A percentile compares a stretch with the other conserved stretches of the same genome.
phyloP scores from a whole-genome alignment of 1,140 invertebrate species.

The Scaptodrosophila lebanonensis region DNA sequence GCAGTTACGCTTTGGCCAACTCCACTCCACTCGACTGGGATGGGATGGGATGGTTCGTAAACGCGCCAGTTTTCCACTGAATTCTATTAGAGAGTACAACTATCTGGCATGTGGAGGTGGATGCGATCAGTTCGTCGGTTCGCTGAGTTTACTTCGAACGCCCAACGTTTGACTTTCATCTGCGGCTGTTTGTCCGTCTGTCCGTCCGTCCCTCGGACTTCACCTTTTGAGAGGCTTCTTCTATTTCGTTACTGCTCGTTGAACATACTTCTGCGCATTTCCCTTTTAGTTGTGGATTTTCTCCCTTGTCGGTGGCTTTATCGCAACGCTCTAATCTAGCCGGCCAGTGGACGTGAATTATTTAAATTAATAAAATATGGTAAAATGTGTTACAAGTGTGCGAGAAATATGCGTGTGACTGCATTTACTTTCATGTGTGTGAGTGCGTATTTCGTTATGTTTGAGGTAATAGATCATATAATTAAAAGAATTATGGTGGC shows the following conservation, averaged over 20 bases:
- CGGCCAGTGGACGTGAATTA: slow-evolving; percentile 56
- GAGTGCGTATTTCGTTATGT: neutral
- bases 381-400: slow-evolving; percentile 75
- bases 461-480: slow-evolving; percentile 70
- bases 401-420: slow-evolving; percentile 47
- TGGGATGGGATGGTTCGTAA: no score
- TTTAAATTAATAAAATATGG: slow-evolving; percentile 76
- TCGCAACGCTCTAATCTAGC: slow-evolving; percentile 41
- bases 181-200: slow-evolving; percentile 26
- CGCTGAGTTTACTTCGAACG: slow-evolving; percentile 49
- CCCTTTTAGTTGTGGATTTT: neutral
- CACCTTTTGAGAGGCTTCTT: neutral
- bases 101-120: slow-evolving; percentile 67
- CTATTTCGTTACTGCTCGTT: slow-evolving; percentile 60
- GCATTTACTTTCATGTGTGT: slow-evolving; percentile 9
- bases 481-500: slow-evolving; percentile 75
- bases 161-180: neutral
- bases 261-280: slow-evolving; percentile 45
- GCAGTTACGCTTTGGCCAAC: no score
- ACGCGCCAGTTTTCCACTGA: slow-evolving; percentile 67
- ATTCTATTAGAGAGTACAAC: slow-evolving; percentile 65
- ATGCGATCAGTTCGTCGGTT: slow-evolving; percentile 69
- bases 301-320: slow-evolving; percentile 19
- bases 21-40: no score
- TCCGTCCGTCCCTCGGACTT: slow-evolving; percentile 4